These are phyloP conservation scores for Megaustenia siamemsis DNA, from an alignment of 2,888 invertebrate species.

Conservation along the genomic window DNA sequence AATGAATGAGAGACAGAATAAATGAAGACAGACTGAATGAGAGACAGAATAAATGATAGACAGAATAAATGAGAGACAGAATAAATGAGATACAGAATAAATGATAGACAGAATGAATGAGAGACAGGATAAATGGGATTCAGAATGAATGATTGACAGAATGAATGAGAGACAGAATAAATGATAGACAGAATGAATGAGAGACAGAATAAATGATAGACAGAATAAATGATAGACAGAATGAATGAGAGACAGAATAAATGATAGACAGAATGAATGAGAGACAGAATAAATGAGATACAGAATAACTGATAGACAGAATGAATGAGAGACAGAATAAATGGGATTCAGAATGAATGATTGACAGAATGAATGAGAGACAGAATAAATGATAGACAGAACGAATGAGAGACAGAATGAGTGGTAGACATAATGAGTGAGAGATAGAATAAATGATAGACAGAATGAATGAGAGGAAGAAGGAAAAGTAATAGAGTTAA, in stretches of 20 bases:
- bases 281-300: neutral
- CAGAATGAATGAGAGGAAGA: neutral
- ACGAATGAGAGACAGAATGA: neutral
- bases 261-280: neutral
- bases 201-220: slow-evolving; percentile 1
- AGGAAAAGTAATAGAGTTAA: neutral
- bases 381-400: neutral
- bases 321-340: neutral
- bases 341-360: neutral
- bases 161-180: neutral
- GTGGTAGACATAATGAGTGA: neutral
- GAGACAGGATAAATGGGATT: too few relatives aligned
- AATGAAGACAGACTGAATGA: neutral
- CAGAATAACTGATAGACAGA: neutral
- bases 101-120: neutral
- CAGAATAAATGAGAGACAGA: neutral
- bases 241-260: neutral
- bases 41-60: neutral
- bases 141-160: slow-evolving; percentile 12
- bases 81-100: neutral
- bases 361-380: neutral
- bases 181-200: neutral
- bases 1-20: neutral
- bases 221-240: neutral
- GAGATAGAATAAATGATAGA: neutral